Percentiles rank a stretch among this genome's conserved stretches.
phyloP scores from a whole-genome alignment of 2,888 invertebrate species.

The Meta bourneti region DNA sequence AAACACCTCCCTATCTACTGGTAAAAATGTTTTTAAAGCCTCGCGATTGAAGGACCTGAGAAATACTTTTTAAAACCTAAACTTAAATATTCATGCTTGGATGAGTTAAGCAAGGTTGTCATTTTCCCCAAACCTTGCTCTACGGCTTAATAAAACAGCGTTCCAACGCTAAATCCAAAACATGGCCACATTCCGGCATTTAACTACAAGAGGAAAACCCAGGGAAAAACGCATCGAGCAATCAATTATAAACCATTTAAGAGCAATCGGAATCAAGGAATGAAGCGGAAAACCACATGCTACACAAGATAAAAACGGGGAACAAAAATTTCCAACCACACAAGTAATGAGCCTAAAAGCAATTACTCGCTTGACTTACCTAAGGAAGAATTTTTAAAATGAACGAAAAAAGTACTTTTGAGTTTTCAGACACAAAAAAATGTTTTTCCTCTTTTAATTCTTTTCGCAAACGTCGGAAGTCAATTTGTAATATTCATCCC shows the following conservation, averaged over 20 bases:
- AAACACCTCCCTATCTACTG: no score
- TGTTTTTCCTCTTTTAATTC: background rate
- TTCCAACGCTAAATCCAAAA: no score
- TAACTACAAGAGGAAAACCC: background rate
- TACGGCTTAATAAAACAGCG: no score
- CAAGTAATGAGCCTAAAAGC: slow-evolving; percentile 44
- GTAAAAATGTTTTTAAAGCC: no score
- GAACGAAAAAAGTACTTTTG: slow-evolving; percentile 37
- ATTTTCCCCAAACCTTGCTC: no score
- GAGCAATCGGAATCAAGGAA: slow-evolving; percentile 12
- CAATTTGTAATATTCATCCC: slow-evolving; percentile 29
- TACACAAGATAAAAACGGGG: slow-evolving; percentile 1
- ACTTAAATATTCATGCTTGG: no score
- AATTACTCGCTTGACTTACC: slow-evolving; percentile 50
- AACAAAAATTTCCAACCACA: slow-evolving; percentile 13
- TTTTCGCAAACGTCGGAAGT: slow-evolving; percentile 34
- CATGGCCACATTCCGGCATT: background rate
- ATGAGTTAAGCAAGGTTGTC: no score
- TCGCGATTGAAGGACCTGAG: no score
- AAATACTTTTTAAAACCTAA: no score
- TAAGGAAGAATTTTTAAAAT: slow-evolving; percentile 6
- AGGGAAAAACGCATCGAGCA: background rate
- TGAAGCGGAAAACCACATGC: slow-evolving; percentile 23
- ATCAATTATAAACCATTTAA: slow-evolving; percentile 46
- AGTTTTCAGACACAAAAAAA: slow-evolving; percentile 9